phyloP scores from a whole-genome alignment of 1,140 invertebrate genomes.

The Tetranychus urticae region DNA sequence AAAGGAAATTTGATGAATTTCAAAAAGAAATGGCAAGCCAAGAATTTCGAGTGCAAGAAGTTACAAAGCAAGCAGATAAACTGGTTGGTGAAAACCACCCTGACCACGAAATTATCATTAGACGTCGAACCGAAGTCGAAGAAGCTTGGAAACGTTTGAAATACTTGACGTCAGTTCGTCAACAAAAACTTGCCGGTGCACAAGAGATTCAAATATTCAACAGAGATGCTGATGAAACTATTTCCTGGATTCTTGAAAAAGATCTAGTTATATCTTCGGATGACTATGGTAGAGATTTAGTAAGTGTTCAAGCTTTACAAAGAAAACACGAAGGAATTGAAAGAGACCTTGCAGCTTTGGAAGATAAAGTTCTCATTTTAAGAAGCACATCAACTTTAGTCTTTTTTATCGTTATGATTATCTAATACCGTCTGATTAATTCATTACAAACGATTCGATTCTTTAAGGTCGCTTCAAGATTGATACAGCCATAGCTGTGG shows the following conservation, averaged over 20 bases:
- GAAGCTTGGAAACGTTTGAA: constrained; percentile 88
- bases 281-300: constrained; percentile 86
- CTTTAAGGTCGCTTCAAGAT: constrained; percentile 71
- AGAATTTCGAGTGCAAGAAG: constrained; percentile 85
- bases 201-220: constrained; percentile 98
- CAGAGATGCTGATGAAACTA: constrained; percentile 92
- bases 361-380: constrained; percentile 82
- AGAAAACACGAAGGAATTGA: constrained; percentile 95
- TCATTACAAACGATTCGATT: constrained; percentile 68
- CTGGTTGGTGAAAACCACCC: constrained; percentile 81
- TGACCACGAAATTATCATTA: constrained; percentile 68
- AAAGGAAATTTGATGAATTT: constrained; percentile 98
- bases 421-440: constrained; percentile 25
- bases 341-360: constrained; percentile 78
- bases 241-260: constrained; percentile 97
- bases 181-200: constrained; percentile 88
- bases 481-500: too few species aligned
- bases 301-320: constrained; percentile 82
- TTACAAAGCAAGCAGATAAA: constrained; percentile 79
- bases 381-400: constrained; percentile 72
- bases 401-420: constrained; percentile 76
- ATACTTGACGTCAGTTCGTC: constrained; percentile 68
- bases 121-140: constrained; percentile 75
- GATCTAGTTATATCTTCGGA: constrained; percentile 86
- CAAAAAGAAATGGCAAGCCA: constrained; percentile 96